Conservation (phyloP, 2,113 vertebrate species). For the Romanogobio albipinnatus region DNA sequence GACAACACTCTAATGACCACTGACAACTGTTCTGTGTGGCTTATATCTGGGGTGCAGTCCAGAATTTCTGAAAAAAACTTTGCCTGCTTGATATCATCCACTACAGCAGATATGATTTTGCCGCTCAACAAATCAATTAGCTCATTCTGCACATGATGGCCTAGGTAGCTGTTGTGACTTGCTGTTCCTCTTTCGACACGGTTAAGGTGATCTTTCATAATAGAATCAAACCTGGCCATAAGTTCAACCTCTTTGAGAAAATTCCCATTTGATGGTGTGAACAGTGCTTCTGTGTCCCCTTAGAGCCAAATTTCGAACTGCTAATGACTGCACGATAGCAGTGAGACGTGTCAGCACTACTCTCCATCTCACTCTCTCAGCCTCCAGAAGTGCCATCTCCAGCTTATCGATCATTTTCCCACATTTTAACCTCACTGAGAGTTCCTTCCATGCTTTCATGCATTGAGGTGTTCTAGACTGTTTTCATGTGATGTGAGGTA, state of each 20-base stretch:
- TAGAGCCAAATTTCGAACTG: constrained; percentile 46
- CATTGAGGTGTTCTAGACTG: constrained; percentile 36
- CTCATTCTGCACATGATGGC: background rate
- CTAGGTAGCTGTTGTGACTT: constrained; percentile 19
- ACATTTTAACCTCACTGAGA: constrained; percentile 44
- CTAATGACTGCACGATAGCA: constrained; percentile 46
- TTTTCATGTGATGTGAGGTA: no score
- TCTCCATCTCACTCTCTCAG: constrained; percentile 48
- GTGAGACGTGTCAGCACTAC: constrained; percentile 35
- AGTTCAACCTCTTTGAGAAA: constrained; percentile 52
- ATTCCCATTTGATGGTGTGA: constrained; percentile 55
- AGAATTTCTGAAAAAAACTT: constrained; percentile 38
- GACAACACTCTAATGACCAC: no score
- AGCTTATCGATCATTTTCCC: constrained; percentile 45
- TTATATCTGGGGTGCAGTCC: no score
- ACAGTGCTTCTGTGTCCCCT: constrained; percentile 51
- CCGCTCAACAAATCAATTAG: constrained; percentile 1
- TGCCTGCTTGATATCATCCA: constrained; percentile 48
- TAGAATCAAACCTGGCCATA: constrained; percentile 18
- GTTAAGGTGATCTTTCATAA: constrained; percentile 15
- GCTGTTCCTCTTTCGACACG: background rate
- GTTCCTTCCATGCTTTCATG: constrained; percentile 54
- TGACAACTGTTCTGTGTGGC: no score
- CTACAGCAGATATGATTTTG: background rate
- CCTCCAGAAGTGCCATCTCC: constrained; percentile 36